phyloP scores from a whole-genome alignment of 2,888 invertebrate genomes.

The Nysson spinosus region DNA sequence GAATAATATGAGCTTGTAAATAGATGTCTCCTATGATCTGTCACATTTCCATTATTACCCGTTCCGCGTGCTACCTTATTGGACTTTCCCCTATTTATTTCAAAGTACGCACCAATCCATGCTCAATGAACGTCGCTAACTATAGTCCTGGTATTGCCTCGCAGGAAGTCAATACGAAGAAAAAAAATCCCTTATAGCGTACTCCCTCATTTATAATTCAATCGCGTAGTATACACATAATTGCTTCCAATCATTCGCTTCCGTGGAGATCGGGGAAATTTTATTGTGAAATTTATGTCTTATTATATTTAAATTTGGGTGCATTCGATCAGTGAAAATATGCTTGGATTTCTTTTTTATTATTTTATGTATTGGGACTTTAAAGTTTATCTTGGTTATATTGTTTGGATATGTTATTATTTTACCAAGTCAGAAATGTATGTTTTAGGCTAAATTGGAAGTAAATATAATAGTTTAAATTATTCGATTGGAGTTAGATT shows the following conservation, averaged over 20 bases:
- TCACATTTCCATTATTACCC: constrained; percentile 51
- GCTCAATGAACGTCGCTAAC: constrained; percentile 2
- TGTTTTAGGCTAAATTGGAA: no score
- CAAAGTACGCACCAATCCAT: constrained; percentile 1
- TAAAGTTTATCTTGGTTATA: no score
- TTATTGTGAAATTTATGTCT: not conserved
- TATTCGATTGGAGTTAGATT: no score
- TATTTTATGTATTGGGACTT: no score
- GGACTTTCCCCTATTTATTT: constrained; percentile 54
- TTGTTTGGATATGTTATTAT: no score
- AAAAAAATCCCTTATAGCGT: constrained; percentile 2
- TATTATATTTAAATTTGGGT: not conserved
- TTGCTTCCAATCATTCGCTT: not conserved
- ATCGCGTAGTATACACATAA: not conserved
- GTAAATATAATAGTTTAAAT: no score
- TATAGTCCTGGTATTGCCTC: not conserved
- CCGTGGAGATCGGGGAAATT: no score
- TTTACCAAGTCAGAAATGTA: no score
- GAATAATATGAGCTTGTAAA: constrained; percentile 33
- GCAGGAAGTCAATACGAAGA: constrained; percentile 1
- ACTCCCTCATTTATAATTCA: not conserved
- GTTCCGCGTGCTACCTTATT: constrained; percentile 33
- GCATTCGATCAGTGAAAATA: no score
- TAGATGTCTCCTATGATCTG: constrained; percentile 38
- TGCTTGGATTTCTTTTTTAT: no score